phyloP scores from a whole-genome alignment of 2,797 vertebrate genomes.

The Rhinella marina region DNA sequence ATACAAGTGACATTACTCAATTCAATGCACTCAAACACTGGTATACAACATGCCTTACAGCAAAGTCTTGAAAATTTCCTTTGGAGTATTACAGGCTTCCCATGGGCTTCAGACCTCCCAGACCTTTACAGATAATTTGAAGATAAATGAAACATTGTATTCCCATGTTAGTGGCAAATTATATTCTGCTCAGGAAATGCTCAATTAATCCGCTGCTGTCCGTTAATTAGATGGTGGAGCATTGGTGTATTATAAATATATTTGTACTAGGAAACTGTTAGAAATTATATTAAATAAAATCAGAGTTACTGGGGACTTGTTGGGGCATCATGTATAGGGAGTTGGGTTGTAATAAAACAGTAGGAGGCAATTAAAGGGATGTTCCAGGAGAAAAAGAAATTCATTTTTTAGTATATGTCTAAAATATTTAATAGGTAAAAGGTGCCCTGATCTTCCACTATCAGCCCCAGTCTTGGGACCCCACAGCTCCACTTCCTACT shows the following conservation, averaged over 20 bases:
- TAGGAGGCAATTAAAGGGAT: too few relatives aligned
- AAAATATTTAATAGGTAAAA: too few relatives aligned
- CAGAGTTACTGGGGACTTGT: neutral
- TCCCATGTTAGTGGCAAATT: neutral
- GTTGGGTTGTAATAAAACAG: too few relatives aligned
- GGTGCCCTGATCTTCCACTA: too few relatives aligned
- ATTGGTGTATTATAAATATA: constrained; percentile 12
- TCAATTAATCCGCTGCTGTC: neutral
- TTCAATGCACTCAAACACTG: constrained; percentile 14
- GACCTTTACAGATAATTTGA: neutral
- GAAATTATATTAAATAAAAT: neutral
- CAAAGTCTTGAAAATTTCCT: constrained; percentile 3
- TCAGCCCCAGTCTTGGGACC: too few relatives aligned
- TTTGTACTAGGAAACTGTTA: neutral
- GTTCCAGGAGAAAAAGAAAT: too few relatives aligned
- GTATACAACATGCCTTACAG: constrained; percentile 34
- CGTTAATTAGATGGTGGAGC: neutral
- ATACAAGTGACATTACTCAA: constrained; percentile 25
- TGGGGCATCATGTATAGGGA: neutral
- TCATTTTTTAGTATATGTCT: too few relatives aligned
- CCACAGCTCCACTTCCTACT: too few relatives aligned
- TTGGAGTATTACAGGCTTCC: constrained; percentile 3
- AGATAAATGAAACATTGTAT: constrained; percentile 24
- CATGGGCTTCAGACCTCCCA: constrained; percentile 23
- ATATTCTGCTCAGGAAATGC: neutral